Conservation (phyloP, 2,113 vertebrate genomes). For the Callithrix jacchus region DNA sequence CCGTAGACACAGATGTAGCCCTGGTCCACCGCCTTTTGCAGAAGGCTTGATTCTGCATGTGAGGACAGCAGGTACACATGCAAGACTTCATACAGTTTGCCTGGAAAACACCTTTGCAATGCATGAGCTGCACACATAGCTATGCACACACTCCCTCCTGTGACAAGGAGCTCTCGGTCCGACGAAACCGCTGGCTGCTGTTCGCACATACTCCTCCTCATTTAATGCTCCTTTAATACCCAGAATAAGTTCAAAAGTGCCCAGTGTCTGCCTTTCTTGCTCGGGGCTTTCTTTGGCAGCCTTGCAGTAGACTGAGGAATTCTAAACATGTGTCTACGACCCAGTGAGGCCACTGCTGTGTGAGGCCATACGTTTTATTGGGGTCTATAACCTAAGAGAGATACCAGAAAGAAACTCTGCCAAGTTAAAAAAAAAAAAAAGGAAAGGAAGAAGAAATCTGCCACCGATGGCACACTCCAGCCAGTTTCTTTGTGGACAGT, state of each 20-base stretch:
- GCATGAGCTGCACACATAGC: rapidly evolving
- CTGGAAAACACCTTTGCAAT: not conserved
- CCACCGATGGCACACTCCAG: not conserved
- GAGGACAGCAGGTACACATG: not conserved
- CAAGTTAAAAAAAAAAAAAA: not conserved
- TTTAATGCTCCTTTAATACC: conserved; percentile 75
- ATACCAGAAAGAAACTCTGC: conserved; percentile 73
- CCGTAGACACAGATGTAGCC: not conserved
- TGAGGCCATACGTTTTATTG: conserved; percentile 67
- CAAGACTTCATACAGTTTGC: not conserved
- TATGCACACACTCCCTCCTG: not conserved
- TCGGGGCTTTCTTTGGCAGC: conserved; percentile 69
- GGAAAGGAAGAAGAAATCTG: not conserved
- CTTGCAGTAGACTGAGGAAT: conserved; percentile 78
- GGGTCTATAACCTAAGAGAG: conserved; percentile 65
- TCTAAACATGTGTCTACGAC: conserved; percentile 74
- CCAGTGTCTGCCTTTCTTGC: conserved; percentile 81
- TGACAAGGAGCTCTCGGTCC: not conserved
- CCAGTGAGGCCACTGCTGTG: conserved; percentile 59
- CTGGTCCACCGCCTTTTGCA: not conserved
- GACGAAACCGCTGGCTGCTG: conserved; percentile 16
- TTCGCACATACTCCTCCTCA: conserved; percentile 66
- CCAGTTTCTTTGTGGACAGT: conserved; percentile 40
- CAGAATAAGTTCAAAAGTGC: conserved; percentile 77
- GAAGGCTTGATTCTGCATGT: not conserved